Evolutionary conservation across 2,888 invertebrate species (phyloP).

Genomic region (Micoletzkya japonica): DNA sequence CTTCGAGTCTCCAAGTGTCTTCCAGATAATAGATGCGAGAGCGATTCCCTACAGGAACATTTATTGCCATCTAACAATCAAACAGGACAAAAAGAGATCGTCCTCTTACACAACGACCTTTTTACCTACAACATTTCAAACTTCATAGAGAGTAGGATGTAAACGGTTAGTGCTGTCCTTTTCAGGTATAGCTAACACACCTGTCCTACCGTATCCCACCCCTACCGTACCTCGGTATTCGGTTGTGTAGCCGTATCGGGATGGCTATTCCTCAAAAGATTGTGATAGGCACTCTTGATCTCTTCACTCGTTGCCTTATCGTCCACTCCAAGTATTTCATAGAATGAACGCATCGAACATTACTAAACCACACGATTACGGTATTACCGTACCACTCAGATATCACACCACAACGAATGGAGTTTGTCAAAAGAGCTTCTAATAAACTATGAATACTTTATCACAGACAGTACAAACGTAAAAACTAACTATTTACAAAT

Average conservation of each 20-base stretch:
- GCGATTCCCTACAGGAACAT: not conserved
- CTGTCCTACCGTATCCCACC: no score
- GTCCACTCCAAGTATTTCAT: constrained; percentile 47
- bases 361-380: no score
- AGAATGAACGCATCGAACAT: constrained; percentile 53
- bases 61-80: no score
- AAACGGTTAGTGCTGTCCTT: no score
- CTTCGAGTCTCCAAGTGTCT: not conserved
- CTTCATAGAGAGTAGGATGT: no score
- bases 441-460: not conserved
- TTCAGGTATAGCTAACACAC: no score
- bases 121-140: no score
- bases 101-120: no score
- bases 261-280: constrained; percentile 36
- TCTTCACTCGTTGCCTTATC: constrained; percentile 37
- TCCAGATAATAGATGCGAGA: constrained; percentile 9
- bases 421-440: constrained; percentile 1
- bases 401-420: constrained; percentile 11
- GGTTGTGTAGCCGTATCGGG: constrained; percentile 7
- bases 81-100: no score
- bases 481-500: no score
- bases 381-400: no score
- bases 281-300: constrained; percentile 55
- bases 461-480: constrained; percentile 2
- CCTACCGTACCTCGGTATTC: not conserved